phyloP scores from a whole-genome alignment of 2,113 vertebrate genomes.

The Vireo altiloquus region DNA sequence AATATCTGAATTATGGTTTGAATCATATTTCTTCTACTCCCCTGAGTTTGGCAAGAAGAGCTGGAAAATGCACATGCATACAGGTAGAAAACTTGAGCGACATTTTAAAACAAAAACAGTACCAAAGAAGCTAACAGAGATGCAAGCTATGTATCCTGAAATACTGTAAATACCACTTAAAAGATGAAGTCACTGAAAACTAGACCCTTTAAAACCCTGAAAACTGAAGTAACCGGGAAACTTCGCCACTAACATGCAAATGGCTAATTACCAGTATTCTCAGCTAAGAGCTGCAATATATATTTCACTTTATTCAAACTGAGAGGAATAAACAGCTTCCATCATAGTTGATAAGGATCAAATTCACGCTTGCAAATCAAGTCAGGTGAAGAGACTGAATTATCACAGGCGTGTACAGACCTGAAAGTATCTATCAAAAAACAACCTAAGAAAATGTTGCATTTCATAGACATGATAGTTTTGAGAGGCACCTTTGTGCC shows the following conservation, averaged over 20 bases:
- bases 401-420: background rate
- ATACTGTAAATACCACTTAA: background rate
- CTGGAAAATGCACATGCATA: background rate
- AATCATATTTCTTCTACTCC: background rate
- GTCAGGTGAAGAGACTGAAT: background rate
- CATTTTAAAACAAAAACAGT: background rate
- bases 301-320: background rate
- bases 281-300: background rate
- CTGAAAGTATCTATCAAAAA: background rate
- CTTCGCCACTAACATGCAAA: background rate
- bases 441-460: background rate
- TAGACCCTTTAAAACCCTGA: background rate
- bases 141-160: background rate
- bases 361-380: background rate
- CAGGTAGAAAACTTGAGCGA: background rate
- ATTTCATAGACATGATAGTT: background rate
- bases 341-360: background rate
- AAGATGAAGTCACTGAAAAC: background rate
- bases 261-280: background rate
- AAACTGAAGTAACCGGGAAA: background rate
- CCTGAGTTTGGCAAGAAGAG: background rate
- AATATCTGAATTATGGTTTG: background rate
- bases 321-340: background rate
- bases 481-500: background rate
- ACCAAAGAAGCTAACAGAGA: background rate